A percentile compares a stretch with the other conserved stretches of the same genome.
phyloP scores from a whole-genome alignment of 2,113 vertebrate species.

The Miniopterus natalensis region DNA sequence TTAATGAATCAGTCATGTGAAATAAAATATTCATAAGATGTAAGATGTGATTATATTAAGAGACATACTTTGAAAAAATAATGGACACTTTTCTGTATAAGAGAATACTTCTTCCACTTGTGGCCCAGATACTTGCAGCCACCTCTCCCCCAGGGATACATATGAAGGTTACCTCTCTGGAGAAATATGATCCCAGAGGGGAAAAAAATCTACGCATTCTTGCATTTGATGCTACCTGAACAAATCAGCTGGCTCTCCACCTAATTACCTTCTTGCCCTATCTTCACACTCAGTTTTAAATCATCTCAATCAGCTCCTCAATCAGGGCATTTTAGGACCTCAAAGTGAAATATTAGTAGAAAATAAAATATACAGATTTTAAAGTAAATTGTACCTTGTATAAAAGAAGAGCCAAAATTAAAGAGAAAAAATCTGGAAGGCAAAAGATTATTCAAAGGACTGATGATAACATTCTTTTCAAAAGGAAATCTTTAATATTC shows the following conservation, averaged over 20 bases:
- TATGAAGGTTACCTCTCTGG: background rate
- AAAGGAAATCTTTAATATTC: background rate
- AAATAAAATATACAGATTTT: background rate
- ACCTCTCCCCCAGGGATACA: background rate
- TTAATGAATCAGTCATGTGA: background rate
- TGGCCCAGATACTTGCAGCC: background rate
- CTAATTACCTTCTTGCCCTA: background rate
- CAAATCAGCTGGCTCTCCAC: background rate
- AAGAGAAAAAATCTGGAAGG: background rate
- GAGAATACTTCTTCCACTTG: background rate
- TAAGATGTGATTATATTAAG: background rate
- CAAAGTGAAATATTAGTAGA: background rate
- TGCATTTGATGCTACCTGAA: background rate
- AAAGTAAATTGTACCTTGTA: background rate
- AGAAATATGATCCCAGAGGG: background rate
- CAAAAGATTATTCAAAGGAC: background rate
- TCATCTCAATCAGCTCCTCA: background rate
- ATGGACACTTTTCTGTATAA: background rate
- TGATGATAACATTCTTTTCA: background rate
- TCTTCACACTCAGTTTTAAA: background rate
- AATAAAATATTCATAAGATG: background rate
- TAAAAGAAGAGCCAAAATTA: background rate
- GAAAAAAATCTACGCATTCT: background rate
- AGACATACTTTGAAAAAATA: background rate
- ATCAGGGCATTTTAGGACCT: background rate